Evolutionary conservation across 1,140 invertebrate species (phyloP).

Genomic region (Bombus impatiens): DNA sequence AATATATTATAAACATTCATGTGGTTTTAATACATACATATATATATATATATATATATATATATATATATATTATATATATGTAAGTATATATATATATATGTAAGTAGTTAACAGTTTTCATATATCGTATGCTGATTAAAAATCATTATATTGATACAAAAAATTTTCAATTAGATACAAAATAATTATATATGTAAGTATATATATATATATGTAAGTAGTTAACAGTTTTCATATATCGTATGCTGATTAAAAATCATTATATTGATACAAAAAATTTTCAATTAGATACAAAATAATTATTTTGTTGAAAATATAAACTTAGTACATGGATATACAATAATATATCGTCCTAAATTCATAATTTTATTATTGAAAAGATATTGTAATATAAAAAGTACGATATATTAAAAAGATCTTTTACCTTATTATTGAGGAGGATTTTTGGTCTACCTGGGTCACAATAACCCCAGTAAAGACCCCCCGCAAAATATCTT

Average conservation of each 20-base stretch:
- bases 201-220: background rate
- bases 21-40: background rate
- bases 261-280: background rate
- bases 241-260: background rate
- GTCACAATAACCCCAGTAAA: conserved; percentile 41
- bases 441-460: conserved; percentile 49
- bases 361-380: background rate
- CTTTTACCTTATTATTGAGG: conserved; percentile 61
- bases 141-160: background rate
- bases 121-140: background rate
- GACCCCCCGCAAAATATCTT: conserved; percentile 47
- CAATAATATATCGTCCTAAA: background rate
- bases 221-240: background rate
- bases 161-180: background rate
- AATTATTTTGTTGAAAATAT: background rate
- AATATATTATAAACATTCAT: background rate
- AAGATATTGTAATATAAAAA: background rate
- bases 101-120: background rate
- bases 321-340: background rate
- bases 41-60: background rate
- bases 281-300: background rate
- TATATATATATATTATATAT: no score
- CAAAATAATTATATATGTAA: background rate
- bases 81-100: background rate
- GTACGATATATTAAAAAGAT: background rate